Evolutionary conservation across 2,797 vertebrate species (phyloP).

Genomic region (Furcifer pardalis): DNA sequence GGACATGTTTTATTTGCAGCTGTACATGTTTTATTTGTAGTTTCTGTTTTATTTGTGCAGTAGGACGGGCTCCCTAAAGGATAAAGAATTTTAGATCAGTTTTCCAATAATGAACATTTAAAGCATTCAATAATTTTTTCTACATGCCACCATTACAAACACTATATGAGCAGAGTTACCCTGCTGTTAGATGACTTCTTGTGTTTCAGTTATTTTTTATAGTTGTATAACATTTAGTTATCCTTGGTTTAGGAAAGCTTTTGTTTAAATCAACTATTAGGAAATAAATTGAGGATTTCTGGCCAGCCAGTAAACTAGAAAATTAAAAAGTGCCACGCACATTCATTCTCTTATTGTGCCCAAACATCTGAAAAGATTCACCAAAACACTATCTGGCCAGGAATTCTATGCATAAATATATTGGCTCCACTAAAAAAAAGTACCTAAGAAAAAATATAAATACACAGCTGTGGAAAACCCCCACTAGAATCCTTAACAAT

Average conservation of each 20-base stretch:
- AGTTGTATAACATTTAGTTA: neutral
- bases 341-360: neutral
- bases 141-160: neutral
- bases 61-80: accelerated
- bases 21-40: neutral
- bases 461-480: neutral
- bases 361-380: neutral
- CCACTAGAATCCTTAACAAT: neutral
- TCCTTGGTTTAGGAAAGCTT: neutral
- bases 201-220: neutral
- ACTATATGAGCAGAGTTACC: neutral
- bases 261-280: neutral
- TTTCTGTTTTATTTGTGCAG: neutral
- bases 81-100: neutral
- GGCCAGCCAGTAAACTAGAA: neutral
- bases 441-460: neutral
- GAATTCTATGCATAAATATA: neutral
- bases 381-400: neutral
- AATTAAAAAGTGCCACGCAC: neutral
- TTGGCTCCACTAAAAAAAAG: neutral
- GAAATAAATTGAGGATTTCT: no score
- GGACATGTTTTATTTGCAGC: neutral
- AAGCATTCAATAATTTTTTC: neutral
- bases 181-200: neutral
- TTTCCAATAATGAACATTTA: neutral